Conservation (phyloP, 2,113 vertebrate genomes). For the Lagopus leucura region DNA sequence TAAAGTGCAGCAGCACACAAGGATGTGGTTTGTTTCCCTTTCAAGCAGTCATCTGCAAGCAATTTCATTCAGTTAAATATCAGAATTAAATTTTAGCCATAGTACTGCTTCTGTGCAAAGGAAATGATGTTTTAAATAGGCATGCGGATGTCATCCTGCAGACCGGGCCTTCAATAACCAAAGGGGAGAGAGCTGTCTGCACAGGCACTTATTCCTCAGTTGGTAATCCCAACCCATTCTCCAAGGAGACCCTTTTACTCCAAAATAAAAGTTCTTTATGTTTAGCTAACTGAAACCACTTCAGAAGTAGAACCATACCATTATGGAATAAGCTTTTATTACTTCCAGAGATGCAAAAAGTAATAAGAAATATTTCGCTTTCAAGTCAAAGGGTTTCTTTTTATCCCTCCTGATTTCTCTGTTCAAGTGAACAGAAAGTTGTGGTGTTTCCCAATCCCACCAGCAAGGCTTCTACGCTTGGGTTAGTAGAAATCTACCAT, state of each 20-base stretch:
- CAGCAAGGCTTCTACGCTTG: neutral
- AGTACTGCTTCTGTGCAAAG: conserved; percentile 77
- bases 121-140: conserved; percentile 79
- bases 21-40: conserved; percentile 73
- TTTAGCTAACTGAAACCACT: neutral
- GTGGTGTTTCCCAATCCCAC: neutral
- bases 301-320: neutral
- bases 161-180: neutral
- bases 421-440: neutral
- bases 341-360: neutral
- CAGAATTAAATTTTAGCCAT: conserved; percentile 80
- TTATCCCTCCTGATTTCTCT: neutral
- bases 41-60: conserved; percentile 78
- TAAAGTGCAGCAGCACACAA: conserved; percentile 39
- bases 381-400: neutral
- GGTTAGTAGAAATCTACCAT: neutral
- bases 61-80: conserved; percentile 82
- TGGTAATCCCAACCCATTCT: neutral
- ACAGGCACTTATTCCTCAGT: neutral
- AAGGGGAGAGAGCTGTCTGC: neutral
- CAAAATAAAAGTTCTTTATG: neutral
- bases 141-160: conserved; percentile 74
- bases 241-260: neutral
- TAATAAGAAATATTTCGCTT: neutral
- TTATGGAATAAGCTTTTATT: neutral